Conservation (phyloP, 2,888 invertebrate species). For the Oscheius sp. region DNA sequence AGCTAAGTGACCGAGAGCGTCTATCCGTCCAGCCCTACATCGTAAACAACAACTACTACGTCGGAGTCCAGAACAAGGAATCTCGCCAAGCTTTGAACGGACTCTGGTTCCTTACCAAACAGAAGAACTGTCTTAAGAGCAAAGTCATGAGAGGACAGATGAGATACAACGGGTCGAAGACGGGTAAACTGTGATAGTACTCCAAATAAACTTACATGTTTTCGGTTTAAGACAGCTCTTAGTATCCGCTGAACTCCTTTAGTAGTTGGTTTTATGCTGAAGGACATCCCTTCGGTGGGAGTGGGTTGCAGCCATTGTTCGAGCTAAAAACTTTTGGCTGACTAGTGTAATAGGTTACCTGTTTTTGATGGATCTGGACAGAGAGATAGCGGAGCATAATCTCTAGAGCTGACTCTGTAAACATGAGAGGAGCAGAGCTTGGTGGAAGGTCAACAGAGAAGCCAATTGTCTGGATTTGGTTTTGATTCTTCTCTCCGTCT, state of each 20-base stretch:
- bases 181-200: constrained; percentile 21
- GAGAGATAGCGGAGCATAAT: constrained; percentile 48
- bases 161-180: constrained; percentile 26
- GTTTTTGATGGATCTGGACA: constrained; percentile 40
- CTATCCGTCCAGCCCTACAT: constrained; percentile 53
- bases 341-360: constrained; percentile 18
- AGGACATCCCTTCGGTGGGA: constrained; percentile 46
- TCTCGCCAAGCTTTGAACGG: constrained; percentile 66
- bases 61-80: constrained; percentile 65
- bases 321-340: constrained; percentile 32
- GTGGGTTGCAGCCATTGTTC: constrained; percentile 51
- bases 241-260: constrained; percentile 35
- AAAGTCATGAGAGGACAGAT: constrained; percentile 42
- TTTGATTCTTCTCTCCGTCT: not conserved
- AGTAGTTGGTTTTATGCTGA: constrained; percentile 49
- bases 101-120: constrained; percentile 62
- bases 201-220: constrained; percentile 39
- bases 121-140: constrained; percentile 42
- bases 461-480: constrained; percentile 22
- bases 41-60: constrained; percentile 71
- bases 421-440: constrained; percentile 32
- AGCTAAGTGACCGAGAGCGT: constrained; percentile 57
- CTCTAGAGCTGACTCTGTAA: constrained; percentile 47
- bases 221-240: constrained; percentile 44
- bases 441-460: constrained; percentile 42